Conservation (phyloP, 2,797 vertebrate genomes). For the Pachyuromys duprasi region DNA sequence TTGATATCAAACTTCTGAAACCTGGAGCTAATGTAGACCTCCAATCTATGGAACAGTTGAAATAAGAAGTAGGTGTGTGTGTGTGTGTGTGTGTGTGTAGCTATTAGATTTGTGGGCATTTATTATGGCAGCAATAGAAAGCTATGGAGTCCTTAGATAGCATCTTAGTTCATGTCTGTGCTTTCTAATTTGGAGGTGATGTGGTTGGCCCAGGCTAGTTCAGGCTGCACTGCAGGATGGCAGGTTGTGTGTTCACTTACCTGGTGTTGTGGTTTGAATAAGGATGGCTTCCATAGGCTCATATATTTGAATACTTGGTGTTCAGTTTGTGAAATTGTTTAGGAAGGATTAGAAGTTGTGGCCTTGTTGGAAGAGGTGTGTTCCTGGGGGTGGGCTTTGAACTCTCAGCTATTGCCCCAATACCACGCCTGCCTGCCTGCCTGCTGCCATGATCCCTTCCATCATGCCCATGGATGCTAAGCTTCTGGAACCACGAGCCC, state of each 20-base stretch:
- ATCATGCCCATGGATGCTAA: background rate
- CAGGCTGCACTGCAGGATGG: background rate
- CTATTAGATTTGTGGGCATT: accelerated
- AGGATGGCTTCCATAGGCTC: too few species aligned
- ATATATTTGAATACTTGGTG: background rate
- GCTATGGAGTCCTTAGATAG: accelerated
- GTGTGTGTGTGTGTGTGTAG: background rate
- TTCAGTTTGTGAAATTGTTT: background rate
- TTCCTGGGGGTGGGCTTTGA: background rate
- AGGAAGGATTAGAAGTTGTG: background rate
- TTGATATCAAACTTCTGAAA: background rate
- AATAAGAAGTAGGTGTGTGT: background rate
- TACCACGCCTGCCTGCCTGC: background rate
- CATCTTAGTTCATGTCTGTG: too few species aligned
- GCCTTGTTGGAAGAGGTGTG: background rate
- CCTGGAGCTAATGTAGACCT: background rate
- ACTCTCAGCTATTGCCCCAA: background rate
- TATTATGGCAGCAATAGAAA: background rate
- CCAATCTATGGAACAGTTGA: background rate
- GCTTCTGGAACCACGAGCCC: background rate
- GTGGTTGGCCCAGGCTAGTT: background rate
- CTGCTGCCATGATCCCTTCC: background rate
- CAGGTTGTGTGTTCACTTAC: background rate
- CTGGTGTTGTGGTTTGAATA: background rate
- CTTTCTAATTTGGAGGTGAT: background rate